Percentiles rank a stretch among this genome's conserved stretches.
Conservation (phyloP, 2,797 vertebrate species). For the Eospalax fontanierii region DNA sequence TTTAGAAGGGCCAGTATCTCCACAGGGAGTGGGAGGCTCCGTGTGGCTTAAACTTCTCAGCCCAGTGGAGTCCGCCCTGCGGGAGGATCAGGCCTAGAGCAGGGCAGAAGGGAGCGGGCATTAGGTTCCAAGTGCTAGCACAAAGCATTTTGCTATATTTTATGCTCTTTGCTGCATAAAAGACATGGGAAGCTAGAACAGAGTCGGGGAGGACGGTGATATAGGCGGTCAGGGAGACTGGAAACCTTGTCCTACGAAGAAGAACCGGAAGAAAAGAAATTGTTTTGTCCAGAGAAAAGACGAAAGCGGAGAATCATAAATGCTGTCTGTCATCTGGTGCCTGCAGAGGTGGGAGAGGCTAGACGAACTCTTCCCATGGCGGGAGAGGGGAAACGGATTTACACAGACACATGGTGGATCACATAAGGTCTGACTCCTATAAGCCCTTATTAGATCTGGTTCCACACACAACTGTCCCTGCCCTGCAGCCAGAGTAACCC, state of each 20-base stretch:
- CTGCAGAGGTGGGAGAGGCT: not conserved
- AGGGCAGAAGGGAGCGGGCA: rapidly evolving
- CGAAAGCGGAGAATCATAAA: not conserved
- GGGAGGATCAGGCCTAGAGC: too few species aligned
- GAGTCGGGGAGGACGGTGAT: not conserved
- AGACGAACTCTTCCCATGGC: rapidly evolving
- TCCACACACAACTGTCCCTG: not conserved
- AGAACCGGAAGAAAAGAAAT: not conserved
- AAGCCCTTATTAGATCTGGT: not conserved
- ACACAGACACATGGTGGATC: too few species aligned
- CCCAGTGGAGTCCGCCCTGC: not conserved
- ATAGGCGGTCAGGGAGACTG: not conserved
- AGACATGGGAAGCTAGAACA: not conserved
- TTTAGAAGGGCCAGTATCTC: not conserved
- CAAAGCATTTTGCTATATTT: not conserved
- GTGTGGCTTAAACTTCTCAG: not conserved
- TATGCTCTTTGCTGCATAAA: not conserved
- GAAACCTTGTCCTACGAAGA: not conserved
- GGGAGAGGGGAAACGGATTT: not conserved
- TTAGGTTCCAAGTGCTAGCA: rapidly evolving
- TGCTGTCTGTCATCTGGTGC: too few species aligned
- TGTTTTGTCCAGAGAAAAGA: not conserved
- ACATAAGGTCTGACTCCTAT: not conserved
- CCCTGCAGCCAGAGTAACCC: not conserved
- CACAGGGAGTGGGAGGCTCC: rapidly evolving